Base-by-base conservation (phyloP, 2,797 vertebrate genomes). In the Babyrousa celebensis region DNA sequence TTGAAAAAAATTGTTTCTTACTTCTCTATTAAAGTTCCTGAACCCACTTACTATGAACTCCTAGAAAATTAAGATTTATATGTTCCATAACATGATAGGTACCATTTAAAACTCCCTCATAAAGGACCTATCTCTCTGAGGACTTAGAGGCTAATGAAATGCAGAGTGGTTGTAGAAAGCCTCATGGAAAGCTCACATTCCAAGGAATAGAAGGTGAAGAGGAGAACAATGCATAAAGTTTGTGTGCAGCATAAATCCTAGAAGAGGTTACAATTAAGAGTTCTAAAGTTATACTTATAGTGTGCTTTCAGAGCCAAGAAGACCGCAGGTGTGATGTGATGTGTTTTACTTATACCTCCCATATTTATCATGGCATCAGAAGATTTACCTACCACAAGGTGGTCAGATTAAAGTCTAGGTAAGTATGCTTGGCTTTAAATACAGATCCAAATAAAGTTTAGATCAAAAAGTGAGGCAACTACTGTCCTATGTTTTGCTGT, bases 81-180 rank as follows among this genome's bases (percentile, higher is more conserved):
- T 70, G 52, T 85, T 91, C 58, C 18, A 67, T 72, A 84, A 86
- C 0, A 5, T 43, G 10, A 3, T 91, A 10, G 10, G 4, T 91
- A 10, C 54, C 56, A 93, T 93, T 91, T 95, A 68, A 95, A 96
- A 91, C 14, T 68, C 21, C 32, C 27, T 84, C 25, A 15, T 58
- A 75, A 77, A 85, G 23, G 21, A 56, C 2, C 62, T 48, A 3
- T 58, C 21, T 67, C 12, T 58, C 74, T 21, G 60, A n/a, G 25
- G 20, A 75, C 17, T 71, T 58, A 20, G 63, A 36, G 94, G 17
- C 18, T 77, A 48, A 12, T 74, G 18, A 91, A 91, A 67, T 43
- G n/a, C 29, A 83, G 9, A 89, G 4, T 60, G 23, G 1, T 72
- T 89, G 52, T 7, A 62, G 56, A 63, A n/a, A 79, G 29, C 1